Evolutionary conservation across 2,888 invertebrate genomes (phyloP).

Genomic region (Macrophya annulata): DNA sequence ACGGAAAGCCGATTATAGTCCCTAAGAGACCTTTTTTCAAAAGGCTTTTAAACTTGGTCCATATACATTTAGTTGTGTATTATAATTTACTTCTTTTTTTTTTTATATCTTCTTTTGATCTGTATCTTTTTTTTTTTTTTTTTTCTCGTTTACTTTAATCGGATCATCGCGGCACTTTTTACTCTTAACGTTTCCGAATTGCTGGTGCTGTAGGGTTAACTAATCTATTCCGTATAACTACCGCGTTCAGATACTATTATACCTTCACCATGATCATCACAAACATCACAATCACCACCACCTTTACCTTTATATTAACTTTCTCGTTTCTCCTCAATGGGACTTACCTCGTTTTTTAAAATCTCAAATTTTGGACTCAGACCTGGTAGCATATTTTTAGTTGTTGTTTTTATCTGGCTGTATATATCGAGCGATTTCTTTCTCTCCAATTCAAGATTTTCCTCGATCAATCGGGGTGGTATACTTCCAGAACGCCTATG

Average conservation of each 20-base stretch:
- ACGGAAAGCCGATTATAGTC: background rate
- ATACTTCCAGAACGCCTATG: constrained; percentile 82
- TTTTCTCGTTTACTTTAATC: background rate
- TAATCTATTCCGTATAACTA: background rate
- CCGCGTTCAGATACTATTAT: constrained; percentile 37
- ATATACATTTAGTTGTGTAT: background rate
- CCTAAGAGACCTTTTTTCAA: constrained; percentile 14
- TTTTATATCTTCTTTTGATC: background rate
- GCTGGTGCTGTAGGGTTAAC: background rate
- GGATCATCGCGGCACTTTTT: constrained; percentile 2
- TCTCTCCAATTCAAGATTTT: constrained; percentile 76
- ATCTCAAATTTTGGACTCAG: constrained; percentile 84
- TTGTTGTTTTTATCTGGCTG: constrained; percentile 82
- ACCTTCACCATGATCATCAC: constrained; percentile 59
- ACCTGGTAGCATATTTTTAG: constrained; percentile 79
- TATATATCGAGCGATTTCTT: constrained; percentile 80
- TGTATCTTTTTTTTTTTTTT: background rate
- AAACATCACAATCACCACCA: constrained; percentile 32
- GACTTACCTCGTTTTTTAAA: constrained; percentile 81
- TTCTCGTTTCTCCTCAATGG: constrained; percentile 75
- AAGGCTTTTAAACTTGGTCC: background rate
- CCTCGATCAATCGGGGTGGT: constrained; percentile 82
- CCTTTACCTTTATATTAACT: constrained; percentile 73
- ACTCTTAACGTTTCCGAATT: background rate
- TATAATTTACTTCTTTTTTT: background rate